Evolutionary conservation across 2,113 vertebrate species (phyloP), one percentile per base, ranked within the genome.

Genomic region (Lagopus leucura): DNA sequence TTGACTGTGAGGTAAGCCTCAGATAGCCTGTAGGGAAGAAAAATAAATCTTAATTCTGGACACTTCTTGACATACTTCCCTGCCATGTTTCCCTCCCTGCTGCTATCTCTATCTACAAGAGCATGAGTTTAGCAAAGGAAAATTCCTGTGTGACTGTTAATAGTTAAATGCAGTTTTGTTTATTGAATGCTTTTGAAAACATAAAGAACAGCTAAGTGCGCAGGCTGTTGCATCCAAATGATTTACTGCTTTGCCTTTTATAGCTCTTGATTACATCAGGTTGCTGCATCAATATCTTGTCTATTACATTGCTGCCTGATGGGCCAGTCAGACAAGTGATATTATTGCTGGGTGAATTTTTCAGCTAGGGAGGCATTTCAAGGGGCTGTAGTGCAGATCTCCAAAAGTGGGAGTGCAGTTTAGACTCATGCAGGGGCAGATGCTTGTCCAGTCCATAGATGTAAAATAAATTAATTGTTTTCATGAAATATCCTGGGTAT

Each of bases 171-270:
- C 55, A 89, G 8, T 93, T 91, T 88, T 91, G 57, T 88, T 88
- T 83, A 64, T 63, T 88, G 71, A 13, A 64, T 91, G 42, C 17
- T 91, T 88, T 91, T 32, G 72, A 74, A 95, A 92, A 81, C 70
- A 73, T 54, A 50, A 87, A 81, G 89, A 92, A 42, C 0, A 8
- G 66, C 79, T 78, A 90, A 96, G 89, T 89, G 85, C 72, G 40
- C 47, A 87, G 74, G 85, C 75, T 75, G 19, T 89, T 91, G 88
- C 79, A 88, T 93, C 89, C 75, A 52, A 92, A 78, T 91, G 88
- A 96, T 95, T 93, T 93, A 90, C 75, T 95, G 85, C 79, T 91
- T 88, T 94, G 85, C 79, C 89, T 92, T 93, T 94, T 97, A 88
- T 83, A 95, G 90, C 72, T 91, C 73, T 95, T 95, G 89, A 92